phyloP scores from a whole-genome alignment of 2,888 invertebrate species.

The Drosophila peninsularis region DNA sequence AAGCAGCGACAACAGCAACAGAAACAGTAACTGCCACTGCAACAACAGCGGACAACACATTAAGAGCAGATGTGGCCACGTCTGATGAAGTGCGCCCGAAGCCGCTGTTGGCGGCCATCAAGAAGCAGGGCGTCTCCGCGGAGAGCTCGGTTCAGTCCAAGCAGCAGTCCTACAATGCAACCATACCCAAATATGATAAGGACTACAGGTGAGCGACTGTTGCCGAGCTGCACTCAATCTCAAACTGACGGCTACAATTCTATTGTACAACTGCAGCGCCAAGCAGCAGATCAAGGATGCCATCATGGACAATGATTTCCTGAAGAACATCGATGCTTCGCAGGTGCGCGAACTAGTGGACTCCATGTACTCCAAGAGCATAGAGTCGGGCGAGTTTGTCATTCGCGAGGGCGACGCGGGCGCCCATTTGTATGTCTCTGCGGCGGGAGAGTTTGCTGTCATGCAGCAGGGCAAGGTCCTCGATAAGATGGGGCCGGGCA shows the following conservation, averaged over 20 bases:
- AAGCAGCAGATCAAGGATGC: conserved; percentile 89
- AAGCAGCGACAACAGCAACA: neutral
- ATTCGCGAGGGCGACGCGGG: conserved; percentile 92
- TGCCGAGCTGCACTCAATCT: neutral
- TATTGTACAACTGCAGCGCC: conserved; percentile 84
- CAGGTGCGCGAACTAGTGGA: conserved; percentile 91
- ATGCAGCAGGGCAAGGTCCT: conserved; percentile 91
- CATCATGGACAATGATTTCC: conserved; percentile 92
- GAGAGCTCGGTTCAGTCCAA: conserved; percentile 88
- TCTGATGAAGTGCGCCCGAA: conserved; percentile 36
- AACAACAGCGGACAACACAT: neutral
- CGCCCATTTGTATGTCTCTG: conserved; percentile 94
- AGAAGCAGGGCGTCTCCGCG: conserved; percentile 92
- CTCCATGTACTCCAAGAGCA: conserved; percentile 91
- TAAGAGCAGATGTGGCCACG: conserved; percentile 9
- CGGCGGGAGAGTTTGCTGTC: conserved; percentile 94
- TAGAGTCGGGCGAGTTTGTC: conserved; percentile 89
- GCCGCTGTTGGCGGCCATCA: conserved; percentile 74
- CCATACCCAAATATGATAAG: conserved; percentile 88
- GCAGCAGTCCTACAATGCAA: conserved; percentile 86
- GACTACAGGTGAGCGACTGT: conserved; percentile 87
- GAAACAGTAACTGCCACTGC: neutral
- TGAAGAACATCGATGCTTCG: conserved; percentile 90
- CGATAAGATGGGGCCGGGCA: conserved; percentile 92
- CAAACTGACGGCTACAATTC: neutral